phyloP scores from a whole-genome alignment of 2,113 vertebrate genomes.

The Cyprinus carpio region DNA sequence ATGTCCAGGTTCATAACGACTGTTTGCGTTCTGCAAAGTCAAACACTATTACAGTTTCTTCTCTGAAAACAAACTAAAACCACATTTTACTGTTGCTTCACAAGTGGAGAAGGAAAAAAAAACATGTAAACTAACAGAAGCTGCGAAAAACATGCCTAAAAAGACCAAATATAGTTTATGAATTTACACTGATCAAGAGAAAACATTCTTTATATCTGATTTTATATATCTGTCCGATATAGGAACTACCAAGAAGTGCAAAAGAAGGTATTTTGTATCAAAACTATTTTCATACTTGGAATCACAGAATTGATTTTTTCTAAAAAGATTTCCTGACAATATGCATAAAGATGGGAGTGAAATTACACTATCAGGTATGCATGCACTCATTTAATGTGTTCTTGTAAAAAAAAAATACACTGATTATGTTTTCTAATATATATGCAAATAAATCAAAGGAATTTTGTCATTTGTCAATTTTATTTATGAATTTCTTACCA shows the following conservation, averaged over 20 bases:
- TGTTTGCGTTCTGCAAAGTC: neutral
- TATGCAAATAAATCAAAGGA: slow-evolving; percentile 9
- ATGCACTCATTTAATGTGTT: slow-evolving; percentile 11
- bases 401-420: neutral
- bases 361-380: slow-evolving; percentile 12
- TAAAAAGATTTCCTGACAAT: slow-evolving; percentile 8
- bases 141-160: neutral
- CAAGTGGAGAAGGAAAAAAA: neutral
- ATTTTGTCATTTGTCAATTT: neutral
- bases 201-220: slow-evolving; percentile 10
- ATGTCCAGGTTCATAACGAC: neutral
- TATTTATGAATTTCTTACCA: no score
- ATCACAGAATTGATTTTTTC: neutral
- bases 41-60: neutral
- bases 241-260: slow-evolving; percentile 60
- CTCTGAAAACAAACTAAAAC: neutral
- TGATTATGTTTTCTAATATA: slow-evolving; percentile 4
- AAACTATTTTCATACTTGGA: slow-evolving; percentile 49
- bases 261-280: slow-evolving; percentile 79
- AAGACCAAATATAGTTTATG: slow-evolving; percentile 1
- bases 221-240: neutral
- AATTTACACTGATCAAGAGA: neutral
- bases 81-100: neutral
- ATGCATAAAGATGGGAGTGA: slow-evolving; percentile 7
- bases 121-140: neutral